Conservation (phyloP, 2,888 invertebrate species). For the Colletes collaris region DNA sequence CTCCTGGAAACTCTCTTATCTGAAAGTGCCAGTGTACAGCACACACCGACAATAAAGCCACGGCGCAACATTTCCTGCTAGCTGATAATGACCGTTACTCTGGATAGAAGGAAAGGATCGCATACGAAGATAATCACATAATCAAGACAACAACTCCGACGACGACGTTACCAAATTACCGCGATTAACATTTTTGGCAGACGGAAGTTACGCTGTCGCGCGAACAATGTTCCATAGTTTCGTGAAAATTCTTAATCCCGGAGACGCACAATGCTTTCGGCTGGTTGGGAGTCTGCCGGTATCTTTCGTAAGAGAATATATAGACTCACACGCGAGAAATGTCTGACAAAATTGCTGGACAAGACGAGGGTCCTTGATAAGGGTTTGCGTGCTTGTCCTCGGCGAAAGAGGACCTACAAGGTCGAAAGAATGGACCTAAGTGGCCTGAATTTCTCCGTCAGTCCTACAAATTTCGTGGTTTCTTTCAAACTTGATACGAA, state of each 20-base stretch:
- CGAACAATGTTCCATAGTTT: neutral
- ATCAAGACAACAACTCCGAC: conserved; percentile 11
- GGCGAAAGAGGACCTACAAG: neutral
- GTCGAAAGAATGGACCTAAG: conserved; percentile 17
- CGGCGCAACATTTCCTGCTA: conserved; percentile 41
- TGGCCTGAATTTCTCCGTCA: neutral
- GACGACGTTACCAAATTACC: conserved; percentile 32
- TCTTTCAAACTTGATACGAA: neutral
- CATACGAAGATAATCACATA: conserved; percentile 47
- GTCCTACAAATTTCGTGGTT: conserved; percentile 31
- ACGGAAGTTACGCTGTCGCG: neutral
- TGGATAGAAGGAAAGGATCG: conserved; percentile 10
- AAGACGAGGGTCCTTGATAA: conserved; percentile 4
- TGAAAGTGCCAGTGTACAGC: conserved; percentile 50
- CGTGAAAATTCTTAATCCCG: no score
- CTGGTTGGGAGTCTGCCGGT: no score
- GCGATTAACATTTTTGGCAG: conserved; percentile 15
- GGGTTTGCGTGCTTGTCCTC: conserved; percentile 7
- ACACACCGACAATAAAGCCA: conserved; percentile 54
- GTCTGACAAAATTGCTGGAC: conserved; percentile 16
- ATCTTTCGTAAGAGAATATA: neutral
- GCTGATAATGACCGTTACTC: conserved; percentile 28
- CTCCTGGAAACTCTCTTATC: conserved; percentile 58
- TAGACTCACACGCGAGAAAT: neutral
- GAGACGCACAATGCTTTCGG: no score